Conservation (phyloP, 2,797 vertebrate species). For the Acrossocheilus wenchowensis region DNA sequence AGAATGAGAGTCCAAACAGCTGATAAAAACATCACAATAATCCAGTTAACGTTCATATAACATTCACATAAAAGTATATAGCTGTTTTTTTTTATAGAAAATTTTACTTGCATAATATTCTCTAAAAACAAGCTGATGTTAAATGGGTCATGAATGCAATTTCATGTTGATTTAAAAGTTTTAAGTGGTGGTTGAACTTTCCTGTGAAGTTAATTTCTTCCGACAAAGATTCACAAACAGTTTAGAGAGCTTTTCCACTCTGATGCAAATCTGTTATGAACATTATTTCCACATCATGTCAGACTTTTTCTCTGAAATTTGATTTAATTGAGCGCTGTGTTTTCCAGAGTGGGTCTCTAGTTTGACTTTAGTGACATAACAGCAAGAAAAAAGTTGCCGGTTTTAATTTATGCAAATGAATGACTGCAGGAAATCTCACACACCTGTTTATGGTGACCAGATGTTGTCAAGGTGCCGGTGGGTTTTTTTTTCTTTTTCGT, state of each 20-base stretch:
- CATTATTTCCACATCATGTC: slow-evolving; percentile 54
- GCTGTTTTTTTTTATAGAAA: neutral
- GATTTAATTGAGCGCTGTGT: slow-evolving; percentile 53
- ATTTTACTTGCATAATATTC: neutral
- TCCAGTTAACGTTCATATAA: neutral
- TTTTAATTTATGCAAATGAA: slow-evolving; percentile 8
- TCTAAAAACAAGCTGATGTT: neutral
- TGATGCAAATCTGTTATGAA: slow-evolving; percentile 39
- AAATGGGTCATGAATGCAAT: neutral
- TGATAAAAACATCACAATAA: neutral
- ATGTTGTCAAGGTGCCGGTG: neutral
- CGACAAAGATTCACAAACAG: slow-evolving; percentile 17
- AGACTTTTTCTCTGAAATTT: slow-evolving; percentile 14
- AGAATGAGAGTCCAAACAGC: neutral
- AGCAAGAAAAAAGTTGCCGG: neutral
- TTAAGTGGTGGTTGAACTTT: neutral
- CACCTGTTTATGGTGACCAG: neutral
- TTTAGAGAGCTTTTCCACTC: slow-evolving; percentile 37
- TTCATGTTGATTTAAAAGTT: slow-evolving; percentile 24
- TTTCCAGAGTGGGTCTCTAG: neutral
- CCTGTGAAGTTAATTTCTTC: slow-evolving; percentile 24
- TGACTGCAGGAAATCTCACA: neutral
- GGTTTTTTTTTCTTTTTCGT: neutral
- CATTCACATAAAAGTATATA: neutral
- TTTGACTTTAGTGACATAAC: neutral